phyloP scores from a whole-genome alignment of 2,797 vertebrate genomes.

The Hydrocynus forskahlii region DNA sequence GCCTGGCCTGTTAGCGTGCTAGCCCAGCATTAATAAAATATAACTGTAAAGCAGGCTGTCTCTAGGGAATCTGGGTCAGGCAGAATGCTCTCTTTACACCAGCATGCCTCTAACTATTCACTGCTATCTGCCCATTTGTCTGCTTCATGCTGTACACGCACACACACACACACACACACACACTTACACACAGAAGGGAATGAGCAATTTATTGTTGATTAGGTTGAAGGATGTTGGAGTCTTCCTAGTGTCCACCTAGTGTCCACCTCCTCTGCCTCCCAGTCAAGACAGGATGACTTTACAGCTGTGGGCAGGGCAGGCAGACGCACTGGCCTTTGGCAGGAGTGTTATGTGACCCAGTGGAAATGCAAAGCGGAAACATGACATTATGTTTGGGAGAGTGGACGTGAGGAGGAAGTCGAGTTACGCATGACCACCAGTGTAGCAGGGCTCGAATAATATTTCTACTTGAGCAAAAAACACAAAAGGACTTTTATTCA shows the following conservation, averaged over 20 bases:
- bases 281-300: not conserved
- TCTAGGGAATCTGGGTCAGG: conserved; percentile 22
- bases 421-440: not conserved
- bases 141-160: not conserved
- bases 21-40: not conserved
- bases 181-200: conserved; percentile 3
- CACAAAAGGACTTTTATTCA: no score
- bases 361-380: not conserved
- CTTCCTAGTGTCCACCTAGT: not conserved
- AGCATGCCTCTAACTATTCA: conserved; percentile 13
- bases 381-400: conserved; percentile 25
- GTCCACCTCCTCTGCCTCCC: not conserved
- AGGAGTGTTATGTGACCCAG: conserved; percentile 37
- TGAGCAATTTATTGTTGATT: not conserved
- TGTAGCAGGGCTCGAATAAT: no score
- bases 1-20: not conserved
- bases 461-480: no score
- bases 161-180: conserved; percentile 35
- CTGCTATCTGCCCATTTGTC: conserved; percentile 28
- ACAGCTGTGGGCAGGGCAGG: conserved; percentile 17
- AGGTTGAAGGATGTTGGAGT: not conserved
- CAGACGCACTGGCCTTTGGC: not conserved
- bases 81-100: not conserved
- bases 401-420: not conserved
- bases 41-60: not conserved